These are phyloP conservation scores for Petrophora chlorosata DNA, from an alignment of 2,888 invertebrate genomes.

Conservation along the genomic window DNA sequence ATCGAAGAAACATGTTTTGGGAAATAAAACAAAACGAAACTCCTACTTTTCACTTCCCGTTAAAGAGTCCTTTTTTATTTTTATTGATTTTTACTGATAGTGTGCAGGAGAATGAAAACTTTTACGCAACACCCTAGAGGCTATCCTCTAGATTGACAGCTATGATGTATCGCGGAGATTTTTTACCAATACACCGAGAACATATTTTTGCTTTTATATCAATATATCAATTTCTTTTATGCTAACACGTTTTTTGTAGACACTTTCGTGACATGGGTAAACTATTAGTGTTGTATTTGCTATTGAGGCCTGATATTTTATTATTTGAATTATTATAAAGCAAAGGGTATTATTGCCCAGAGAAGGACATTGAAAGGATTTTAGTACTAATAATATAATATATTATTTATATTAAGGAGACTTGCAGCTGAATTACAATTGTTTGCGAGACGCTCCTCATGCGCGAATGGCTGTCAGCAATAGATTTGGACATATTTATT, in stretches of 20 bases:
- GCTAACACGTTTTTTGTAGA: conserved; percentile 50
- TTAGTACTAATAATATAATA: too few species aligned
- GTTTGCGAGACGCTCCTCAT: too few species aligned
- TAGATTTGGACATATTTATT: too few species aligned
- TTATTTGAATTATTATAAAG: too few species aligned
- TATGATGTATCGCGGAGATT: conserved; percentile 80
- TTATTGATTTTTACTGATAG: conserved; percentile 16
- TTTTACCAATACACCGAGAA: conserved; percentile 71
- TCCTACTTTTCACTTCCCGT: background rate
- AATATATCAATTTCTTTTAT: conserved; percentile 80
- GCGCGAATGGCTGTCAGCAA: too few species aligned
- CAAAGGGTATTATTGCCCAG: too few species aligned
- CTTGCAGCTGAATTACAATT: too few species aligned
- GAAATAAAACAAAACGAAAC: too few species aligned
- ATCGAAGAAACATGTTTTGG: too few species aligned
- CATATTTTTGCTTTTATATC: conserved; percentile 83
- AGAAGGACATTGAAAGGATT: too few species aligned
- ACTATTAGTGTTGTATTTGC: conserved; percentile 15
- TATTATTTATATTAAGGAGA: too few species aligned
- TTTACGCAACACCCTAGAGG: conserved; percentile 75
- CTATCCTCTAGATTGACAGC: conserved; percentile 68
- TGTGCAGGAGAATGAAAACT: conserved; percentile 51
- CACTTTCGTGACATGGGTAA: conserved; percentile 54
- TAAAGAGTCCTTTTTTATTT: background rate
- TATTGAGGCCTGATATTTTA: too few species aligned